phyloP scores from a whole-genome alignment of 2,113 vertebrate genomes.

The Clarias magur region DNA sequence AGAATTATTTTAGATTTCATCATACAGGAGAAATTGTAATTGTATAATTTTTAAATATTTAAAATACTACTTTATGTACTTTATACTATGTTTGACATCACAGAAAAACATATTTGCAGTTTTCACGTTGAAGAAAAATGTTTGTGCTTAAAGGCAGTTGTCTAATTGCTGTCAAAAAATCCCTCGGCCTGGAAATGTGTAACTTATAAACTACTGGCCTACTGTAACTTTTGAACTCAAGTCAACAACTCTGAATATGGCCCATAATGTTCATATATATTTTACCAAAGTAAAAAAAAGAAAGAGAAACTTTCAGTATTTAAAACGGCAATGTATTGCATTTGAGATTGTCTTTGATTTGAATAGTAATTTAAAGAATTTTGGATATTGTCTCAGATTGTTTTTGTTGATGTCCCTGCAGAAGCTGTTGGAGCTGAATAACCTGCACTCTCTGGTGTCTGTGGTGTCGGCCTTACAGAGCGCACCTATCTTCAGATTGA shows the following conservation, averaged over 20 bases:
- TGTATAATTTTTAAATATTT: background rate
- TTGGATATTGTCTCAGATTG: background rate
- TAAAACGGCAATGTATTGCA: background rate
- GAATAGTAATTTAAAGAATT: background rate
- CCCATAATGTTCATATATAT: background rate
- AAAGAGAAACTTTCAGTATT: background rate
- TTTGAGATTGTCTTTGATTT: background rate
- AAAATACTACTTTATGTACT: no score
- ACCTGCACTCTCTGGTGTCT: slow-evolving; percentile 92
- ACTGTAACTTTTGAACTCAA: background rate
- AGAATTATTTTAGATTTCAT: background rate
- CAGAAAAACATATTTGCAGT: background rate
- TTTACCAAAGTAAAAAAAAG: background rate
- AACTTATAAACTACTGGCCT: background rate
- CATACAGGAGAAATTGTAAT: background rate
- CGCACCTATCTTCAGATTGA: slow-evolving; percentile 93
- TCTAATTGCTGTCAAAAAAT: background rate
- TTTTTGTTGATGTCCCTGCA: slow-evolving; percentile 58
- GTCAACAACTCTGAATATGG: background rate
- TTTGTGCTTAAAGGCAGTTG: background rate
- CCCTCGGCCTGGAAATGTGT: background rate
- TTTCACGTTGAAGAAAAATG: background rate
- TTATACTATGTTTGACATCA: background rate
- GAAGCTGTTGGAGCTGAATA: slow-evolving; percentile 95
- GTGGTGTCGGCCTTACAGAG: slow-evolving; percentile 94